These are phyloP conservation scores for Leucophenga maculata DNA, from an alignment of 2,888 invertebrate genomes.

Conservation along the genomic window DNA sequence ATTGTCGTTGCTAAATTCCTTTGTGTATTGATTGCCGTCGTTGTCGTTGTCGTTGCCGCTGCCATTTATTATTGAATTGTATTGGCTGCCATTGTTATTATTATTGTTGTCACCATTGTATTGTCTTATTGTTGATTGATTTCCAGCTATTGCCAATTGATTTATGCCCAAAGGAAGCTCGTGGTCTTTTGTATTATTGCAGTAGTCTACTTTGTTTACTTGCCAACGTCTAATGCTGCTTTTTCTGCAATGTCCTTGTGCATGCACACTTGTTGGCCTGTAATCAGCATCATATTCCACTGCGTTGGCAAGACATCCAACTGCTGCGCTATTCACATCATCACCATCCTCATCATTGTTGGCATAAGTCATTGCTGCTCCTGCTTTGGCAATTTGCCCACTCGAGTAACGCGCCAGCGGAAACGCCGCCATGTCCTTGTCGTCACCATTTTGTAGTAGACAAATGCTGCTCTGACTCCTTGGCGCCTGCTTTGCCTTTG, in stretches of 20 bases:
- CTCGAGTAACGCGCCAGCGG: constrained; percentile 47
- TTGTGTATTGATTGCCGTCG: not conserved
- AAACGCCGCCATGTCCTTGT: not conserved
- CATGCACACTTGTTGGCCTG: constrained; percentile 25
- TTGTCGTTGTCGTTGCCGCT: constrained; percentile 6
- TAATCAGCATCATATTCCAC: constrained; percentile 36
- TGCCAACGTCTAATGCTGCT: constrained; percentile 38
- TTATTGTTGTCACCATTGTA: constrained; percentile 43
- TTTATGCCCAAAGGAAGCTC: constrained; percentile 46
- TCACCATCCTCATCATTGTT: constrained; percentile 7
- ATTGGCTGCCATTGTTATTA: constrained; percentile 34
- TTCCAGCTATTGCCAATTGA: constrained; percentile 57
- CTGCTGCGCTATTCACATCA: constrained; percentile 23
- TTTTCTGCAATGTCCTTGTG: not conserved
- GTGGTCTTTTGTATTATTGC: not conserved
- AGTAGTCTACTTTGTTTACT: constrained; percentile 26
- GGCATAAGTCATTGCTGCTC: not conserved
- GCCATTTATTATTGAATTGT: not conserved
- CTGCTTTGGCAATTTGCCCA: constrained; percentile 50
- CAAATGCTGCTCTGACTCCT: constrained; percentile 56
- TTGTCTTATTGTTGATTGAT: constrained; percentile 62
- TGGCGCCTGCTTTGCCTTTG: constrained; percentile 37
- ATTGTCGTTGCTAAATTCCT: too few species aligned
- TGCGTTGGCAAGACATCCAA: too few species aligned
- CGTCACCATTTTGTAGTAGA: constrained; percentile 43